These are phyloP conservation scores for Chelon labrosus DNA, from an alignment of 2,797 vertebrate genomes.

Conservation along the genomic window DNA sequence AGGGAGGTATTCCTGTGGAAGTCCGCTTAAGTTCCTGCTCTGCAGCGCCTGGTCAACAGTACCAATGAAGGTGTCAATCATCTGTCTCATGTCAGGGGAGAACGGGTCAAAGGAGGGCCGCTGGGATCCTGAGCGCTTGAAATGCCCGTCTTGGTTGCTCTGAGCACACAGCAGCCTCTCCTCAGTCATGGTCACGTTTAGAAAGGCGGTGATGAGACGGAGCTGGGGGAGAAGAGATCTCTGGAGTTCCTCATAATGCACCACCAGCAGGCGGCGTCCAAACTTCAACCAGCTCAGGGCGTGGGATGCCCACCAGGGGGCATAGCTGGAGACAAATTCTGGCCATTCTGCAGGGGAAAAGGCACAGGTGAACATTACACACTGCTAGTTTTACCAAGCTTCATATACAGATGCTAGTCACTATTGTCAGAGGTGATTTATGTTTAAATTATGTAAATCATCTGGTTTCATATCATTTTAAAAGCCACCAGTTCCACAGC, in stretches of 20 bases:
- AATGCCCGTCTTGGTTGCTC: conserved; percentile 94
- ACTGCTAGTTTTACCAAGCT: neutral
- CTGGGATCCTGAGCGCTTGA: conserved; percentile 88
- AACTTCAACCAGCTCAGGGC: conserved; percentile 94
- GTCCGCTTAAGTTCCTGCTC: conserved; percentile 89
- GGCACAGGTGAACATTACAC: neutral
- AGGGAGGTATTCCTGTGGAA: conserved; percentile 92
- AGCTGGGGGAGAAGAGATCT: conserved; percentile 89
- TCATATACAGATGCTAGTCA: no score
- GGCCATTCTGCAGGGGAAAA: conserved; percentile 89
- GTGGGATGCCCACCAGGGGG: conserved; percentile 97
- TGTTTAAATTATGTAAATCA: no score
- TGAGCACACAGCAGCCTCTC: conserved; percentile 93
- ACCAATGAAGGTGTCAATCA: conserved; percentile 90
- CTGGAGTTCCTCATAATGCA: conserved; percentile 95
- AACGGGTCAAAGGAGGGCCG: conserved; percentile 90
- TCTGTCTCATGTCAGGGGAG: conserved; percentile 90
- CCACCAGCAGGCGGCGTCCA: conserved; percentile 88
- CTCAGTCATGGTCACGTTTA: conserved; percentile 88
- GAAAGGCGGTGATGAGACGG: conserved; percentile 88
- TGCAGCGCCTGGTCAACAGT: conserved; percentile 91
- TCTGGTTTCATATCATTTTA: no score
- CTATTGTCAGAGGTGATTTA: no score
- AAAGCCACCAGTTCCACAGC: no score
- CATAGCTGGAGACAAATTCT: conserved; percentile 95